Base-by-base conservation (phyloP, 2,797 vertebrate genomes). In the Anas capensis region DNA sequence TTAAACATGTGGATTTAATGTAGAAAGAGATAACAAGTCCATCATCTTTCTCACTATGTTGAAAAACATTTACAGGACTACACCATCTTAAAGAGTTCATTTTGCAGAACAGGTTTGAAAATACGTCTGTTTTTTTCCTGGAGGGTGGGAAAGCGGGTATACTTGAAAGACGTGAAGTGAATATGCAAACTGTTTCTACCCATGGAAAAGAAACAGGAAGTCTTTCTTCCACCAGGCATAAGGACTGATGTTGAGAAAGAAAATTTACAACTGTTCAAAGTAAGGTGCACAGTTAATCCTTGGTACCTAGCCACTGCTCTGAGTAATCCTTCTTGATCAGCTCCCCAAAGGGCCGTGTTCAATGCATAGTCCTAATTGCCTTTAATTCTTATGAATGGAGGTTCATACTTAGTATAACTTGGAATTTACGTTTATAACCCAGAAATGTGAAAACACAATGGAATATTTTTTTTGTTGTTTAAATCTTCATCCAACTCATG, bases 121-220 rank as follows among this genome's bases (percentile, higher is more conserved):
- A 15, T 6, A 13, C 27, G 8, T 48, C 36, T 86, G 14, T 56
- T 94, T 92, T 92, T 92, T 69, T 64, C 38, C 60, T 57, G 34
- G 70, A 58, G 56, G 31, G 20, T 1, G 53, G 10, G 8, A 20
- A 73, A 85, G 20, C 33, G 31, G 31, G 54, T 46, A n/a, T 29
- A 18, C 8, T 65, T 61, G 36, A 40, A 60, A n/a, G 17, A 27
- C 23, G 21, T 11, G 65, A 33, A 42, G 26, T 10, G 54, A 87
- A 56, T 54, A 38, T 4, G 15, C 17, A 40, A 54, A 29, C 58
- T 75, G 3, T 57, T 82, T 82, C 53, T 75, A 42, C 7, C 15
- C 11, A 8, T 14, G 7, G 48, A 53, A 40, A 48, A 73, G 23
- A 85, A 77, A 34, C 4, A 11, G 10, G 7, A 44, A 90, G 7